Evolutionary conservation across 2,888 invertebrate species (phyloP).

Genomic region (Spisula solida): DNA sequence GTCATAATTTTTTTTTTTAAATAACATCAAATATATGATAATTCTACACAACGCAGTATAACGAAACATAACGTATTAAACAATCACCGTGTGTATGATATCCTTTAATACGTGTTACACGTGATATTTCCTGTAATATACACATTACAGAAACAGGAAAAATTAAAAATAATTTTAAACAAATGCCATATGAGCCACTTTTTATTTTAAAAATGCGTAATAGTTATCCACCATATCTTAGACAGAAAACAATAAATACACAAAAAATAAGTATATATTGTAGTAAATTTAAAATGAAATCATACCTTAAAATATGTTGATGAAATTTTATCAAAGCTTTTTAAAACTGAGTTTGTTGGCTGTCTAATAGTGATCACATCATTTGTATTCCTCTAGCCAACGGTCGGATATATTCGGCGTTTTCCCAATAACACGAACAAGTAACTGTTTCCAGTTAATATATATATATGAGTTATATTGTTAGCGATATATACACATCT

Average conservation of each 20-base stretch:
- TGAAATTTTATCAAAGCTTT: neutral
- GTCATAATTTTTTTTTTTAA: too few relatives aligned
- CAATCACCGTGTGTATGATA: too few relatives aligned
- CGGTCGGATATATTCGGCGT: neutral
- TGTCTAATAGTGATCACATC: neutral
- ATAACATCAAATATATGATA: too few relatives aligned
- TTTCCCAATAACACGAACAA: neutral
- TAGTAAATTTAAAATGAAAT: neutral
- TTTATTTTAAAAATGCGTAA: too few relatives aligned
- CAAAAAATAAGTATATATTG: neutral
- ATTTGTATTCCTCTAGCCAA: neutral
- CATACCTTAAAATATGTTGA: neutral
- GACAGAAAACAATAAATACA: neutral
- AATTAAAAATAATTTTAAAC: too few relatives aligned
- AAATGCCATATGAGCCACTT: too few relatives aligned
- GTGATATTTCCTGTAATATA: too few relatives aligned
- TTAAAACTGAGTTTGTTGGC: slow-evolving; percentile 2
- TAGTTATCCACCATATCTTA: neutral
- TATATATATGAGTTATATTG: neutral
- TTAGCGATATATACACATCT: too few relatives aligned
- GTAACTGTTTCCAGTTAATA: neutral
- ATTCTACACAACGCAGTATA: too few relatives aligned
- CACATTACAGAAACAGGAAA: too few relatives aligned
- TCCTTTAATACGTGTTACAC: too few relatives aligned
- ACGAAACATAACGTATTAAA: too few relatives aligned